Percentiles rank a stretch among this genome's conserved stretches.
phyloP scores from a whole-genome alignment of 2,797 vertebrate species.

The Acipenser oxyrinchus region DNA sequence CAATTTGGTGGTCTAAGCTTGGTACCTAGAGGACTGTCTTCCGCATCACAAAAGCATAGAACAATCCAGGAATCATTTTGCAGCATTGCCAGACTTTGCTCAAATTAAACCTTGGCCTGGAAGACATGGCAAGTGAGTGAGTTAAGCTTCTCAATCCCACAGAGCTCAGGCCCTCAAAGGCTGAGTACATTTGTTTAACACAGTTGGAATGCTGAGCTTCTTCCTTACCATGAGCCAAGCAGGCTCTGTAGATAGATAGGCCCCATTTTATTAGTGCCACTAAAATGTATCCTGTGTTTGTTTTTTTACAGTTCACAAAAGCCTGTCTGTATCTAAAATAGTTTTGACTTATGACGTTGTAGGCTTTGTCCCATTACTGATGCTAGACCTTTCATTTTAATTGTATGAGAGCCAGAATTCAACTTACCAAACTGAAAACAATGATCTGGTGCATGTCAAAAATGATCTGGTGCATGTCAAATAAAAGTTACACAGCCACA shows the following conservation, averaged over 20 bases:
- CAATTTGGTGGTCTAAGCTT: no score
- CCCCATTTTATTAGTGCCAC: not conserved
- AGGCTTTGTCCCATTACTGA: no score
- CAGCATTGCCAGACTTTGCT: slow-evolving; percentile 17
- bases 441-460: no score
- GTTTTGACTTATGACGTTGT: no score
- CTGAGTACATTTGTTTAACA: slow-evolving; percentile 1
- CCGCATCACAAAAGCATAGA: slow-evolving; percentile 1
- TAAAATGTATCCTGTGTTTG: not conserved
- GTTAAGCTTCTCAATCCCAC: not conserved
- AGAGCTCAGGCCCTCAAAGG: not conserved
- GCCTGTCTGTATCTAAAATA: no score
- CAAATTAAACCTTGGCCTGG: slow-evolving; percentile 6
- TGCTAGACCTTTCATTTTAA: no score
- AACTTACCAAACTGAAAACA: no score
- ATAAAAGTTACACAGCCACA: no score
- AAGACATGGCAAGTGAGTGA: slow-evolving; percentile 15
- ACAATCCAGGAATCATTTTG: slow-evolving; percentile 11
- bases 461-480: no score
- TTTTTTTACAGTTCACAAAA: no score
- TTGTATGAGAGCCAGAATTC: no score
- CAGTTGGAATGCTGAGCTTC: slow-evolving; percentile 16
- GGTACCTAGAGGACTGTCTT: no score
- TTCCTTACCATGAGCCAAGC: slow-evolving; percentile 18
- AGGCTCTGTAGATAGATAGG: not conserved